A percentile compares a stretch with the other conserved stretches of the same genome.
Evolutionary conservation across 2,888 invertebrate species (phyloP).

Genomic region (Atethmia centrago): DNA sequence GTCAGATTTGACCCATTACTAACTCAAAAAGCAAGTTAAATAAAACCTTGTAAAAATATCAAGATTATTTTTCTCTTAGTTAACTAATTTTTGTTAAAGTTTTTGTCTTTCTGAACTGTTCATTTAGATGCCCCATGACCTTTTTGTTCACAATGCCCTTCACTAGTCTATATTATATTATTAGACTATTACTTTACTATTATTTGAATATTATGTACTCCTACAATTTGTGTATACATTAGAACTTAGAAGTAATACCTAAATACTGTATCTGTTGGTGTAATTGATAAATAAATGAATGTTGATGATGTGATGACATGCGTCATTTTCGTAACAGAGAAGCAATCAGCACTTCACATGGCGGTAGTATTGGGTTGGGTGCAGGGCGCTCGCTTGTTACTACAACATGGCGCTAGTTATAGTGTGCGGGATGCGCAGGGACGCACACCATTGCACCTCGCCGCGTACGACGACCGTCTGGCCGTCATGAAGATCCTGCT

Average conservation of each 20-base stretch:
- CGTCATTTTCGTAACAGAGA: slow-evolving; percentile 68
- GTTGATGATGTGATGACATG: not conserved
- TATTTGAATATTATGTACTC: not conserved
- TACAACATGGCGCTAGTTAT: slow-evolving; percentile 71
- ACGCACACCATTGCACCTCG: slow-evolving; percentile 83
- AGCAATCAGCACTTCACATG: slow-evolving; percentile 81
- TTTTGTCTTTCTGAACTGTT: no score
- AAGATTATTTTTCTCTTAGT: no score
- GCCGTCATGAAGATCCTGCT: slow-evolving; percentile 70
- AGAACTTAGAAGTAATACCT: no score
- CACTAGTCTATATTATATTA: no score
- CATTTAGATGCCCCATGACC: no score
- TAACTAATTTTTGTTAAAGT: no score
- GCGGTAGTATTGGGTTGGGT: slow-evolving; percentile 73
- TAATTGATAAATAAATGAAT: not conserved
- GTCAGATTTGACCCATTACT: no score
- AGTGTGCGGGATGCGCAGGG: slow-evolving; percentile 73
- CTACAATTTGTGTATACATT: no score
- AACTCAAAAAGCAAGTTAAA: no score
- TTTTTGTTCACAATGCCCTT: no score
- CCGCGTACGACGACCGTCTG: slow-evolving; percentile 77
- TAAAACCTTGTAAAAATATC: no score
- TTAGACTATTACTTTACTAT: not conserved
- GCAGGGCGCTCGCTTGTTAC: slow-evolving; percentile 66
- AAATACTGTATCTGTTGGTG: not conserved